Base-by-base conservation (phyloP, 2,113 vertebrate species). In the Archocentrus centrarchus region DNA sequence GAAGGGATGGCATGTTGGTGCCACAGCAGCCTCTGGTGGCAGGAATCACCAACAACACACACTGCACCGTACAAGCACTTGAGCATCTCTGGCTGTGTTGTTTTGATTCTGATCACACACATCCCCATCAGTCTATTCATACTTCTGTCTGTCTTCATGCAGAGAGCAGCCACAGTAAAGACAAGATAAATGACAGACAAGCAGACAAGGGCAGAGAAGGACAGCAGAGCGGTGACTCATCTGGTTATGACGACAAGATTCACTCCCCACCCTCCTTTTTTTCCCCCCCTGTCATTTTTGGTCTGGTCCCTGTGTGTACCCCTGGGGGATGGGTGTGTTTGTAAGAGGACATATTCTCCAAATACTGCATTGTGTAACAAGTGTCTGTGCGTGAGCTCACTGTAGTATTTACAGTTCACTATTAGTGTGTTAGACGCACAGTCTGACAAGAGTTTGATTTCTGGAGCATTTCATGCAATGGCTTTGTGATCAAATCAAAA, bases 101-200 rank as follows among this genome's bases (percentile, higher is more conserved):
- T 83, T 81, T 70, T 14, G 11, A 84, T 79, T 70, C 39, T 83
- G 41, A 77, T 84, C 84, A 77, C 80, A 63, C 47, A 64, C 64
- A 27, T 47, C 59, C 35, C 3, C 15, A 22, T 79, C 59, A 61
- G 27, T 85, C 44, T 17, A 6, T 59, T 5, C 11, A 57, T 44
- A 30, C 11, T 50, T 35, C 1, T 89, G 39, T 81, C 62, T 89
- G 77, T 91, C 53, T 83, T 64, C 41, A 20, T 55, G 41, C 94
- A 95, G 94, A 91, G 94, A 95, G 79, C 94, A 94, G 91, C 93
- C 94, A 20, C 93, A 95, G 77, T 93, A 89, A 94, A 75, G 86
- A 82, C 27, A 55, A 79, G 81, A 83, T 17, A 57, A 35, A 10
- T 66, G 77, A 88, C 85, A 84, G 84, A 66, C 90, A 79, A 68